A percentile compares a stretch with the other conserved stretches of the same genome.
Evolutionary conservation across 1,140 invertebrate species (phyloP).

Genomic region (Calosoma granatense): DNA sequence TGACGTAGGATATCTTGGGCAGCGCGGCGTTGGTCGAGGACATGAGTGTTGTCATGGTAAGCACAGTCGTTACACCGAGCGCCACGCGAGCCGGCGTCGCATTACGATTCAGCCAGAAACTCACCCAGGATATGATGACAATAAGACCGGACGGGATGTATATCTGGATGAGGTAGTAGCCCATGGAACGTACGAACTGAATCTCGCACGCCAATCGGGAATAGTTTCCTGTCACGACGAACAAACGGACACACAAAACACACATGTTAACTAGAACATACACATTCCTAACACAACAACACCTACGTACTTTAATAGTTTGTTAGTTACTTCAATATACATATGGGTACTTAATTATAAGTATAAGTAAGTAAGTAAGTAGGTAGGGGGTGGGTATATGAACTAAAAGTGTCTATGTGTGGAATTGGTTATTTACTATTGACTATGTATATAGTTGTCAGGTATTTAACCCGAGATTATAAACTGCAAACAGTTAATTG

Average conservation of each 20-base stretch:
- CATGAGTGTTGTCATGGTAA: slow-evolving; percentile 98
- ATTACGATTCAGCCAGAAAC: slow-evolving; percentile 76
- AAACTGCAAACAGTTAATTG: too few species aligned
- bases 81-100: slow-evolving; percentile 94
- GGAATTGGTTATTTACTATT: too few species aligned
- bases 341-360: too few species aligned
- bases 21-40: slow-evolving; percentile 95
- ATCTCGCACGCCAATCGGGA: slow-evolving; percentile 95
- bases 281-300: neutral
- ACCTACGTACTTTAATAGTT: neutral
- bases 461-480: too few species aligned
- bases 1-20: slow-evolving; percentile 97
- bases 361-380: too few species aligned
- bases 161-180: slow-evolving; percentile 98
- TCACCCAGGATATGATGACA: slow-evolving; percentile 98
- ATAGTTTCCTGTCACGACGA: slow-evolving; percentile 80
- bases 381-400: too few species aligned
- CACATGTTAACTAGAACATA: neutral
- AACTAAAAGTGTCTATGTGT: too few species aligned
- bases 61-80: slow-evolving; percentile 92
- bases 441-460: too few species aligned
- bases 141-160: slow-evolving; percentile 98
- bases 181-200: slow-evolving; percentile 95
- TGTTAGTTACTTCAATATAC: neutral
- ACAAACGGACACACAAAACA: neutral